phyloP scores from a whole-genome alignment of 2,888 invertebrate genomes.

The Osedax fenrisi region DNA sequence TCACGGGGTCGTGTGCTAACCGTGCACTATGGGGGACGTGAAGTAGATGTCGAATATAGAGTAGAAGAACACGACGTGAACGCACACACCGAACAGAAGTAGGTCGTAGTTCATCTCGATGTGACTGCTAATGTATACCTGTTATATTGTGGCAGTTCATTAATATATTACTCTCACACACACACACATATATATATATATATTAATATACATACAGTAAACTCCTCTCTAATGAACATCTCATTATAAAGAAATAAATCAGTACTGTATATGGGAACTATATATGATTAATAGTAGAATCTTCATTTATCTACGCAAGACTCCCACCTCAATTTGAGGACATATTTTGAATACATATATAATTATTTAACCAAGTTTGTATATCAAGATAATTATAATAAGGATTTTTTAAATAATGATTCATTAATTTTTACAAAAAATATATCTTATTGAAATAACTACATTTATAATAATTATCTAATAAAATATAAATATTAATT shows the following conservation, averaged over 20 bases:
- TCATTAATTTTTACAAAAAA: too few relatives aligned
- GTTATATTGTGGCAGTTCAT: not conserved
- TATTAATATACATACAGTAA: not conserved
- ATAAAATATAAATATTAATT: too few relatives aligned
- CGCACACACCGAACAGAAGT: constrained; percentile 47
- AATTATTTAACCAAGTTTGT: too few relatives aligned
- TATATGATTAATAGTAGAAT: not conserved
- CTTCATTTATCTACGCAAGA: too few relatives aligned
- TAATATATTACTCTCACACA: not conserved
- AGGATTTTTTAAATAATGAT: too few relatives aligned
- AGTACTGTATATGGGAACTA: not conserved
- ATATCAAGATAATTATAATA: too few relatives aligned
- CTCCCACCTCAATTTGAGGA: too few relatives aligned
- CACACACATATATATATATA: not conserved
- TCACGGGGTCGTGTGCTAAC: too few relatives aligned
- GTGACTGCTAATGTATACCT: not conserved
- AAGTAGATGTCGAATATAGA: constrained; percentile 87
- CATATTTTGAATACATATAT: too few relatives aligned
- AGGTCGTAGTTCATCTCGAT: constrained; percentile 35
- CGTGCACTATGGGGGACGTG: constrained; percentile 70
- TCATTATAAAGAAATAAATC: not conserved
- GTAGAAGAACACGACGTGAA: constrained; percentile 66
- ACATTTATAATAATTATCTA: too few relatives aligned
- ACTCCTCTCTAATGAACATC: not conserved
- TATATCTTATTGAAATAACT: too few relatives aligned